Conservation (phyloP, 2,113 vertebrate species). For the Ameiurus melas region DNA sequence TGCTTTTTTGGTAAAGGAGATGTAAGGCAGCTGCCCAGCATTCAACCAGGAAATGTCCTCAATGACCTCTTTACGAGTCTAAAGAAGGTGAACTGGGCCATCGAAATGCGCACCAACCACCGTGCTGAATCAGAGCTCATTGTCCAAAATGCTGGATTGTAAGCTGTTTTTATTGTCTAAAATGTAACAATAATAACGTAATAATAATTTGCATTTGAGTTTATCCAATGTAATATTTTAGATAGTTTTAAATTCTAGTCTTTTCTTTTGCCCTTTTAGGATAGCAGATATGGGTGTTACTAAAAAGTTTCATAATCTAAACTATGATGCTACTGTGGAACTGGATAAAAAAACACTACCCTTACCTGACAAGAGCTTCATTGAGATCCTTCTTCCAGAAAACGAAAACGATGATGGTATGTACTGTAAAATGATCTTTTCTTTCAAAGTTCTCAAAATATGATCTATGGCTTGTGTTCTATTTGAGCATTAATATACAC, state of each 20-base stretch:
- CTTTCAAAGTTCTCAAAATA: not conserved
- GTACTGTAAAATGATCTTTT: not conserved
- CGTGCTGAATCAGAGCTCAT: conserved; percentile 82
- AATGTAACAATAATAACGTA: not conserved
- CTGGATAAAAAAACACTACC: conserved; percentile 55
- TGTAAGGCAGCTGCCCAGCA: conserved; percentile 82
- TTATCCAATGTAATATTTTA: not conserved
- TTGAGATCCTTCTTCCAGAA: conserved; percentile 72
- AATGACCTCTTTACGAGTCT: conserved; percentile 76
- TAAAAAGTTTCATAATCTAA: conserved; percentile 51
- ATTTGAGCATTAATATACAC: not conserved
- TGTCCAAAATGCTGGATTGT: conserved; percentile 79
- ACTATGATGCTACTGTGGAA: conserved; percentile 76
- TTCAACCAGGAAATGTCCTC: conserved; percentile 80
- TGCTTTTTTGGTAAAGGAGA: conserved; percentile 70
- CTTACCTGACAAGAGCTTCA: conserved; percentile 75
- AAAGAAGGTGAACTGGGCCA: conserved; percentile 65
- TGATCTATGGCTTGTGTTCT: not conserved
- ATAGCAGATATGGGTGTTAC: conserved; percentile 68
- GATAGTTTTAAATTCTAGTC: not conserved
- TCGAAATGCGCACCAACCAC: conserved; percentile 82
- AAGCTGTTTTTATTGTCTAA: conserved; percentile 35
- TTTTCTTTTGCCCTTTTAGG: conserved; percentile 56
- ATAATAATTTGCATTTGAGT: not conserved
- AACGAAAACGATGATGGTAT: conserved; percentile 22